These are phyloP conservation scores for Neosalanx taihuensis DNA, from an alignment of 2,797 vertebrate species.

Conservation along the genomic window DNA sequence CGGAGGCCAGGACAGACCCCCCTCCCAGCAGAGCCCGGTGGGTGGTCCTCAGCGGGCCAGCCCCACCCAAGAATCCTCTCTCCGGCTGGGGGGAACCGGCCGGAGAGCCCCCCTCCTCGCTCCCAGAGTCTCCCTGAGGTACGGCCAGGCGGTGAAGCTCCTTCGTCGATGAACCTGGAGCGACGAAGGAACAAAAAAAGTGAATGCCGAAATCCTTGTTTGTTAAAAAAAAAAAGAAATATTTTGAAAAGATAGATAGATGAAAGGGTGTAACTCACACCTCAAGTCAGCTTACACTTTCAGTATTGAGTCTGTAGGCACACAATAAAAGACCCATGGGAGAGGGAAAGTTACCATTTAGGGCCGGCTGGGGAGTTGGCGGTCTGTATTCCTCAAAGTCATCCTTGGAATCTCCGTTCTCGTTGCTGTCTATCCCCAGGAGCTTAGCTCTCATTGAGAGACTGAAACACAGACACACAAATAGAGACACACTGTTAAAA, in stretches of 20 bases:
- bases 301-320: neutral
- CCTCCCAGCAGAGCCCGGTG: constrained; percentile 76
- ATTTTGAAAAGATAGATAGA: constrained; percentile 17
- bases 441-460: constrained; percentile 77
- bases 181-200: neutral
- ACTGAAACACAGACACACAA: constrained; percentile 46
- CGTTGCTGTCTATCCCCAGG: constrained; percentile 71
- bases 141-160: constrained; percentile 55
- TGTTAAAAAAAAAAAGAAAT: neutral
- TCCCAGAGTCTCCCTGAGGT: constrained; percentile 68
- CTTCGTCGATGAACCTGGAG: constrained; percentile 60
- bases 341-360: constrained; percentile 39
- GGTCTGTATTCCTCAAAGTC: constrained; percentile 77
- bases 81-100: constrained; percentile 70
- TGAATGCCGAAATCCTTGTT: no score
- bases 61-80: constrained; percentile 48
- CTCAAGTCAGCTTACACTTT: no score
- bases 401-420: constrained; percentile 65
- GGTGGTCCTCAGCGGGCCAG: constrained; percentile 67
- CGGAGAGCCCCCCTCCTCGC: constrained; percentile 65
- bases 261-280: neutral
- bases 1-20: constrained; percentile 78
- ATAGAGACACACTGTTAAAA: neutral
- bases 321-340: constrained; percentile 24
- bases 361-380: constrained; percentile 48